Base-by-base conservation (phyloP, 2,113 vertebrate species). In the Phalacrocorax aristotelis region DNA sequence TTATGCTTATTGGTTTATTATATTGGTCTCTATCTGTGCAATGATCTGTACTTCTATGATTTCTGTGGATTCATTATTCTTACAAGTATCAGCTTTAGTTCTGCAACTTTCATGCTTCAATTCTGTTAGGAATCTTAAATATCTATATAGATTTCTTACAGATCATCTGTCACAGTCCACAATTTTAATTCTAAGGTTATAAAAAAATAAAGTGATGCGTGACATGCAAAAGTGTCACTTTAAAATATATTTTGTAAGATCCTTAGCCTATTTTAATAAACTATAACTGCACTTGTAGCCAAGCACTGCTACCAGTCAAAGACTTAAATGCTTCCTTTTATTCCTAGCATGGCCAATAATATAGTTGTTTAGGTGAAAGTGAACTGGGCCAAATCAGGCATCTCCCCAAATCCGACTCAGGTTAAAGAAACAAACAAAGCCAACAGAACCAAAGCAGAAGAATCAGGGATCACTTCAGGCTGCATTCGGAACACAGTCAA, bases 11-110 rank as follows among this genome's bases (percentile, higher is more conserved):
- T 83, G 68, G 58, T 66, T 92, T 89, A 23, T 68, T 87, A 29
- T 51, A 58, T 29, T 32, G 40, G n/a, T 30, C 55, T 89, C 55
- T 89, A 15, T 91, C 32, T 84, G 55, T 78, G 68, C 55, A 83
- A n/a, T 19, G 64, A 89, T 64, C 69, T 84, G 29, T 68, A 34
- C 71, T 91, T 70, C 81, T 51, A 6, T 38, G 29, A 82, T 90
- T 95, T 85, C 70, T 6, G 4, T 42, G 70, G 49, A 57, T 91
- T 85, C 93, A 89, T 75, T 88, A 48, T 60, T 82, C 65, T 72
- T 83, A 91, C 29, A 60, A 93, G 72, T 75, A 89, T 78, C 62
- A 76, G 52, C n/a, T 87, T 91, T 69, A 62, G 75, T 80, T 95
- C 84, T 91, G 48, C 25, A 69, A 81, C 40, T 89, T 92, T 65